Percentiles rank a stretch among this genome's conserved stretches.
phyloP scores from a whole-genome alignment of 1,140 invertebrate species.

The Aphidius ervi region DNA sequence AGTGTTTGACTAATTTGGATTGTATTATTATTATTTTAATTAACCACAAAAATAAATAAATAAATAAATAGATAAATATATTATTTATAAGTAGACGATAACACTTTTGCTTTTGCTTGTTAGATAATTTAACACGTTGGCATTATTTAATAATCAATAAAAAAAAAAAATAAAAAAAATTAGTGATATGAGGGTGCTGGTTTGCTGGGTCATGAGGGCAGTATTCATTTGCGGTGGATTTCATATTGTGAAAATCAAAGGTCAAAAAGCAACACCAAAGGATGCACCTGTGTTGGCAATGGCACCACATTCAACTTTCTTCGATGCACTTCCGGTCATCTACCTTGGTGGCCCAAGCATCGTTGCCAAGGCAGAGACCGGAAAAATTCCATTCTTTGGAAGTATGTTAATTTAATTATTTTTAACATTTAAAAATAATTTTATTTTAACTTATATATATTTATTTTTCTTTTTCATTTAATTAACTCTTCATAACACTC shows the following conservation, averaged over 20 bases:
- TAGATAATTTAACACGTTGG: no score
- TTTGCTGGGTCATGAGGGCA: conserved; percentile 65
- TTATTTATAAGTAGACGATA: no score
- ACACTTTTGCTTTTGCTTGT: no score
- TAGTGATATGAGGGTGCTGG: conserved; percentile 59
- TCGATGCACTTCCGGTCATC: conserved; percentile 80
- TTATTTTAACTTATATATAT: conserved; percentile 13
- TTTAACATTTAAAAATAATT: not conserved
- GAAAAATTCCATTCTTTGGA: conserved; percentile 79
- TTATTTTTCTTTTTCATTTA: conserved; percentile 17
- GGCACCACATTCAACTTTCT: conserved; percentile 87
- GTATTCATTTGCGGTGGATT: conserved; percentile 79
- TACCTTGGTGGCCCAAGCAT: conserved; percentile 78
- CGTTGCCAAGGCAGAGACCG: conserved; percentile 80
- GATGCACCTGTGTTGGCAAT: conserved; percentile 83
- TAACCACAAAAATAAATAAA: no score
- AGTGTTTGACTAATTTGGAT: no score
- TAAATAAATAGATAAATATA: no score
- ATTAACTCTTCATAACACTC: conserved; percentile 2
- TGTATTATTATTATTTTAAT: no score
- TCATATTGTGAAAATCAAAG: conserved; percentile 68
- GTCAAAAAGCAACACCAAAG: conserved; percentile 59
- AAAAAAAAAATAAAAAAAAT: not conserved
- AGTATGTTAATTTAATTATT: conserved; percentile 60
- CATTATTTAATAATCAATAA: no score